Evolutionary conservation across 2,888 invertebrate species (phyloP).

Genomic region (Stenichneumon culpator): DNA sequence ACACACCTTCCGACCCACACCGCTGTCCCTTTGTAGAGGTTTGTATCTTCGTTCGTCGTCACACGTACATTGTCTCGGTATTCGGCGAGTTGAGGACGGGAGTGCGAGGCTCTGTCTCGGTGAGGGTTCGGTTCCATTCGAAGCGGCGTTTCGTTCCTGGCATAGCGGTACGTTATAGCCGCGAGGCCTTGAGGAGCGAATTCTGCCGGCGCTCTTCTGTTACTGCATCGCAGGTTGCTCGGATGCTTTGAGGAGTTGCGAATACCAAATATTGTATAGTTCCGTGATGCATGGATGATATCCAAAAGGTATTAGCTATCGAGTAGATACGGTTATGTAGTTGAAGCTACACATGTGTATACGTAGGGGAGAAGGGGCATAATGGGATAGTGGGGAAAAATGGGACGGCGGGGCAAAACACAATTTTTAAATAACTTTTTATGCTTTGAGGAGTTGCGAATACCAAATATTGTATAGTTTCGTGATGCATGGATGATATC

Average conservation of each 20-base stretch:
- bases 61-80: slow-evolving; percentile 37
- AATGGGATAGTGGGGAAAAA: no score
- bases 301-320: slow-evolving; percentile 14
- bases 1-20: neutral
- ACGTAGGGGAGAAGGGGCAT: no score
- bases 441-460: neutral
- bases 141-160: neutral
- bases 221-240: neutral
- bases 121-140: slow-evolving; percentile 12
- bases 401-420: no score
- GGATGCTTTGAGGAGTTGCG: neutral
- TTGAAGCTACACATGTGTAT: neutral
- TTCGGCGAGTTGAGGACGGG: slow-evolving; percentile 7
- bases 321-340: neutral
- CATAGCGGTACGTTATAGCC: neutral
- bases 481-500: neutral
- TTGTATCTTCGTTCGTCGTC: slow-evolving; percentile 12
- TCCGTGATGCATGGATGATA: neutral
- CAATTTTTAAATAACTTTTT: no score
- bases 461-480: slow-evolving; percentile 16
- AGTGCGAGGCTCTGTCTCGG: neutral
- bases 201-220: neutral
- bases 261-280: slow-evolving; percentile 19
- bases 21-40: neutral
- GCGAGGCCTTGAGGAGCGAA: neutral